These are phyloP conservation scores for Halichoeres trimaculatus DNA, from an alignment of 2,113 vertebrate species.

Conservation along the genomic window DNA sequence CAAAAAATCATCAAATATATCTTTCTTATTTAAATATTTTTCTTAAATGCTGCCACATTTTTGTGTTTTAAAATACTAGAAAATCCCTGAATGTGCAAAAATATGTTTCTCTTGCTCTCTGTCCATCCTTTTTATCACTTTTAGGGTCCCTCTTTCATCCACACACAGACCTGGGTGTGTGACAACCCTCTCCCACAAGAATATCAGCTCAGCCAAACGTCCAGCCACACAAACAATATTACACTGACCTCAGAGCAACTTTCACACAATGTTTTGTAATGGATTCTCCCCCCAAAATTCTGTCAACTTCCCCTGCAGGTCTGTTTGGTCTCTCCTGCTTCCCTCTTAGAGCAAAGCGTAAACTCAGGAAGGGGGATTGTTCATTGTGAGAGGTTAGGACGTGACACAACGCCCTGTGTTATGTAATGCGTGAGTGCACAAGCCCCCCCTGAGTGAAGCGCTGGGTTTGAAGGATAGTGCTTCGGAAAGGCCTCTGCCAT, in stretches of 20 bases:
- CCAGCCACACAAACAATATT: constrained; percentile 27
- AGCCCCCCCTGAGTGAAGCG: constrained; percentile 65
- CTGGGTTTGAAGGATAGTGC: constrained; percentile 71
- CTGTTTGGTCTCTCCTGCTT: constrained; percentile 74
- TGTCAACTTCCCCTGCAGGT: constrained; percentile 57
- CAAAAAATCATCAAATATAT: not conserved
- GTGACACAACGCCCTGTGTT: constrained; percentile 67
- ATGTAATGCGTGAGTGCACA: constrained; percentile 62
- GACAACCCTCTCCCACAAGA: constrained; percentile 1
- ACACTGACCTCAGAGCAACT: constrained; percentile 13
- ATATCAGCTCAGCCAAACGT: constrained; percentile 29
- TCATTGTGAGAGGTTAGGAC: constrained; percentile 73
- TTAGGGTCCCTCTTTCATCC: constrained; percentile 29
- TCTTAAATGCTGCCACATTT: not conserved
- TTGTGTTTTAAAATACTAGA: not conserved
- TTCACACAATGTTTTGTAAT: constrained; percentile 54
- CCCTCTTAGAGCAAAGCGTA: constrained; percentile 68
- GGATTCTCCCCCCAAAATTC: constrained; percentile 43
- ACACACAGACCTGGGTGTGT: not conserved
- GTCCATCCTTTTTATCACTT: not conserved
- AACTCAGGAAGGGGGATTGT: constrained; percentile 82
- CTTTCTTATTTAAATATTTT: not conserved
- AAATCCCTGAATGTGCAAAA: not conserved
- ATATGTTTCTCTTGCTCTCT: not conserved
- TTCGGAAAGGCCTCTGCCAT: constrained; percentile 65